Conservation (phyloP, 2,113 vertebrate genomes). For the Sminthopsis crassicaudata region DNA sequence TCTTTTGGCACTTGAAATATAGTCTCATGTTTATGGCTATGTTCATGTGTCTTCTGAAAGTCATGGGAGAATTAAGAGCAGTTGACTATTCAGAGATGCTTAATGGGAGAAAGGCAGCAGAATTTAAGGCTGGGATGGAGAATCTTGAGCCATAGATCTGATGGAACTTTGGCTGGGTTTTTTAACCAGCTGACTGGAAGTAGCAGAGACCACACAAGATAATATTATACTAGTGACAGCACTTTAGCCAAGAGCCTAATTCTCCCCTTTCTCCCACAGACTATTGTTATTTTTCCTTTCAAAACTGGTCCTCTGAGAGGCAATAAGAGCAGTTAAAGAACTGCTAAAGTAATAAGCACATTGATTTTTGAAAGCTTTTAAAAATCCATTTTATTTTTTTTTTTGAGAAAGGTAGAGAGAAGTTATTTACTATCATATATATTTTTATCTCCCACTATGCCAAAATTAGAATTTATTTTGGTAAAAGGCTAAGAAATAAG, state of each 20-base stretch:
- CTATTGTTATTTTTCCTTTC: neutral
- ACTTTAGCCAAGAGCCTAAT: neutral
- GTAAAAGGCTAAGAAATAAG: neutral
- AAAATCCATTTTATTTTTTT: neutral
- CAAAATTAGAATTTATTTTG: neutral
- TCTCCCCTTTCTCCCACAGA: too few relatives aligned
- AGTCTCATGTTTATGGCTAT: neutral
- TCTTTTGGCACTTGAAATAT: constrained; percentile 25
- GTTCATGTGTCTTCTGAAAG: neutral
- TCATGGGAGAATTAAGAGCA: neutral
- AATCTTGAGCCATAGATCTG: neutral
- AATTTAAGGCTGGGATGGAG: neutral
- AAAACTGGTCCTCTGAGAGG: neutral
- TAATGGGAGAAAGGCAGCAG: neutral
- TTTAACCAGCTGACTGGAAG: neutral
- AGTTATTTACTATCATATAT: neutral
- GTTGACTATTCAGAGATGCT: neutral
- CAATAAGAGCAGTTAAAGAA: neutral
- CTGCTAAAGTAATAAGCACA: neutral
- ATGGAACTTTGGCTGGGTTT: neutral
- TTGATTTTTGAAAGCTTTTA: constrained; percentile 2
- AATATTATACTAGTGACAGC: neutral
- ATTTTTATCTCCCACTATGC: neutral
- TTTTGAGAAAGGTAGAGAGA: neutral
- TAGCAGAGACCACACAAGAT: neutral